Evolutionary conservation across 2,797 vertebrate species (phyloP).

Genomic region (Fundulus diaphanus): DNA sequence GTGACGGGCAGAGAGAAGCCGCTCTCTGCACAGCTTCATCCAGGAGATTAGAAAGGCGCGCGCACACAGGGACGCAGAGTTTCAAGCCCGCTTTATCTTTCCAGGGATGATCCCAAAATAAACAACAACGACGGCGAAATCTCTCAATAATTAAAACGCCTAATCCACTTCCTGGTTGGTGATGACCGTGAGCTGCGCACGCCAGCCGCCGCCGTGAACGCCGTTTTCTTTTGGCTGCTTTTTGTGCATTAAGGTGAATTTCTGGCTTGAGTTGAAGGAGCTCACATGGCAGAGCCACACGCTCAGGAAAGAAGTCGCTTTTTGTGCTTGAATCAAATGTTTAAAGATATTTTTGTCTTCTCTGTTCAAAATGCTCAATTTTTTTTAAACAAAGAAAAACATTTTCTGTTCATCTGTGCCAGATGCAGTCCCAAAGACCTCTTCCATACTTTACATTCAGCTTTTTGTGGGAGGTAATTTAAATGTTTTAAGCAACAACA

Average conservation of each 20-base stretch:
- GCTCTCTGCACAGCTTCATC: slow-evolving; percentile 63
- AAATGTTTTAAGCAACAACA: neutral
- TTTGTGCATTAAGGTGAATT: slow-evolving; percentile 59
- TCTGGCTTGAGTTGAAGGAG: slow-evolving; percentile 44
- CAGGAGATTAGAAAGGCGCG: slow-evolving; percentile 73
- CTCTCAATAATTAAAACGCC: slow-evolving; percentile 74
- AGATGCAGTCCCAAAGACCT: neutral
- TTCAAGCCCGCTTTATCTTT: slow-evolving; percentile 72
- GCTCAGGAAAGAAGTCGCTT: slow-evolving; percentile 24
- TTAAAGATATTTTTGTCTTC: neutral
- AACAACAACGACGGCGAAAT: slow-evolving; percentile 67
- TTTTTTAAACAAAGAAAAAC: slow-evolving; percentile 3
- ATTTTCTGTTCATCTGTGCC: neutral
- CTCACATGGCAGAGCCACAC: slow-evolving; percentile 22
- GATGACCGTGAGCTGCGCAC: slow-evolving; percentile 71
- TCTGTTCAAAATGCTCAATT: neutral
- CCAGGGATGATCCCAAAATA: slow-evolving; percentile 77
- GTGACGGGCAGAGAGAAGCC: slow-evolving; percentile 44
- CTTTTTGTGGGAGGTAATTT: neutral
- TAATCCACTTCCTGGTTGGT: slow-evolving; percentile 77
- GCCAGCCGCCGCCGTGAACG: slow-evolving; percentile 54
- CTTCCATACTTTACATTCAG: neutral
- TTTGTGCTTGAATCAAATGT: slow-evolving; percentile 33
- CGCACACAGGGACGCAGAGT: slow-evolving; percentile 37
- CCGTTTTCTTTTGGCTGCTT: slow-evolving; percentile 60